Conservation (phyloP, 2,113 vertebrate species). For the Psilopogon haemacephalus region DNA sequence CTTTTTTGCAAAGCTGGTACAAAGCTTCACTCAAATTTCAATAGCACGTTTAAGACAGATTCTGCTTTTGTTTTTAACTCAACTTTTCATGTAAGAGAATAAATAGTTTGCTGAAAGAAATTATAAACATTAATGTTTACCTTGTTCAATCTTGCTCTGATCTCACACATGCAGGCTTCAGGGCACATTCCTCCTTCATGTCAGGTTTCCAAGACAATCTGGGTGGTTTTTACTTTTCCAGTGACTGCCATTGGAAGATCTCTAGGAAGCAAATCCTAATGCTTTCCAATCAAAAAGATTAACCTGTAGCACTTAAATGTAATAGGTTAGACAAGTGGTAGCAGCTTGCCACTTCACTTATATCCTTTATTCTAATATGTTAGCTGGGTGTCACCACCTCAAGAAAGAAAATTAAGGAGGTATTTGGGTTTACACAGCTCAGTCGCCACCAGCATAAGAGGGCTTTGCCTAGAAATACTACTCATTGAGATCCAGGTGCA, state of each 20-base stretch:
- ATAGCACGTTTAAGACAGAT: background rate
- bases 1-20: background rate
- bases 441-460: background rate
- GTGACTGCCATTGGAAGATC: background rate
- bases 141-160: background rate
- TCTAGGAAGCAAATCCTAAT: background rate
- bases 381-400: background rate
- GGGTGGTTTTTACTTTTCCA: background rate
- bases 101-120: background rate
- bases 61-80: background rate
- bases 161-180: background rate
- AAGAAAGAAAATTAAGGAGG: background rate
- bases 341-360: background rate
- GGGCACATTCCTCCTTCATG: background rate
- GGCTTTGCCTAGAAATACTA: background rate
- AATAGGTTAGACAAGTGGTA: background rate
- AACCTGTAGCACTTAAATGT: background rate
- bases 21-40: background rate
- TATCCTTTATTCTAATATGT: background rate
- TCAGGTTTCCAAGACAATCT: background rate
- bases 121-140: background rate
- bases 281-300: background rate
- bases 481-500: background rate
- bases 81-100: background rate
- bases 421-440: background rate